phyloP scores from a whole-genome alignment of 92 coral and sea anemone genomes.

The Zoanthus sansibaricus region DNA sequence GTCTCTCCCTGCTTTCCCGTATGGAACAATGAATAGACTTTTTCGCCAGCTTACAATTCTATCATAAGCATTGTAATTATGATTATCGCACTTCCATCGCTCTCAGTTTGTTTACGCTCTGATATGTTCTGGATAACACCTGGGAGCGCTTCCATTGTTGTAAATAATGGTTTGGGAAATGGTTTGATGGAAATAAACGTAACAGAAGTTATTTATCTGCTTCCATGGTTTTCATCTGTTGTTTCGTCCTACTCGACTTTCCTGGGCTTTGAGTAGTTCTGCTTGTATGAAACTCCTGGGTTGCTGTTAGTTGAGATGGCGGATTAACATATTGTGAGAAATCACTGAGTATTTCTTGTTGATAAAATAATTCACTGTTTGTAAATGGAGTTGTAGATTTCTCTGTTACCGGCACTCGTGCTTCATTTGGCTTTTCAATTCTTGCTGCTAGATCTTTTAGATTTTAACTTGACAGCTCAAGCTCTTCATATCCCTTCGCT shows the following conservation, averaged over 20 bases:
- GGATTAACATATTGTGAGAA: slow-evolving; percentile 15
- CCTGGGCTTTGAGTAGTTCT: background rate
- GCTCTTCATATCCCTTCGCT: background rate
- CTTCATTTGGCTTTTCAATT: background rate
- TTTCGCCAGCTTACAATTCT: no score
- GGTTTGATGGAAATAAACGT: no score
- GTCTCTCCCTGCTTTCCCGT: no score
- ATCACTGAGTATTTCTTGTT: background rate
- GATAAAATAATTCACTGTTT: slow-evolving; percentile 18
- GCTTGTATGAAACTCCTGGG: background rate
- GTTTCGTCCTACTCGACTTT: background rate
- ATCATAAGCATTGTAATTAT: no score
- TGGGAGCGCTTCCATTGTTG: slow-evolving; percentile 37
- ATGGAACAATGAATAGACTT: no score
- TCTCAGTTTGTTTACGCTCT: background rate
- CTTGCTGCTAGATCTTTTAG: slow-evolving; percentile 16
- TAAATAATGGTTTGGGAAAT: no score
- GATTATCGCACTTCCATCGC: background rate
- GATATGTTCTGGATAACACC: slow-evolving; percentile 10
- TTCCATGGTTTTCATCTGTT: background rate
- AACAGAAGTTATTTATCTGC: no score
- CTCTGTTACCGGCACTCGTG: background rate
- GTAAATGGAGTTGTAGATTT: background rate
- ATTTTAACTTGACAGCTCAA: background rate
- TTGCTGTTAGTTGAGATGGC: background rate